Evolutionary conservation across 2,113 vertebrate species (phyloP).

Genomic region (Poeciliopsis turrubarensis): DNA sequence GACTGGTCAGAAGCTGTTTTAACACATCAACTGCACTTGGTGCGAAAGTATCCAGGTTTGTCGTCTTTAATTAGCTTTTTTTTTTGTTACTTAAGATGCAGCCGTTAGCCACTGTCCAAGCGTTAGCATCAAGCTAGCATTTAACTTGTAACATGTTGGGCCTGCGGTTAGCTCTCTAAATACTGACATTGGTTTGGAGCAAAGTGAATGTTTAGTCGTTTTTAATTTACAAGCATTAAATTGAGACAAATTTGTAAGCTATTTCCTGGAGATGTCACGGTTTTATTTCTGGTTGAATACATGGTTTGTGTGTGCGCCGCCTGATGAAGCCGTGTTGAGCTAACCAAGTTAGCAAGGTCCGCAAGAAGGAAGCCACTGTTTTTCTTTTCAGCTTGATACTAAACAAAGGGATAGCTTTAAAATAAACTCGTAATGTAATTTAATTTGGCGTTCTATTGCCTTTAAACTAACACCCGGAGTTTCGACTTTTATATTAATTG

Average conservation of each 20-base stretch:
- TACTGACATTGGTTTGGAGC: neutral
- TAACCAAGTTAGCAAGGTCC: neutral
- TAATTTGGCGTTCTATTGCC: too few species aligned
- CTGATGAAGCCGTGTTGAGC: slow-evolving; percentile 37
- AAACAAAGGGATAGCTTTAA: neutral
- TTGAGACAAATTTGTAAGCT: too few species aligned
- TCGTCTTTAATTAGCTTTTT: neutral
- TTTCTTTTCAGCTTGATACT: neutral
- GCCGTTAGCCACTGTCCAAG: slow-evolving; percentile 34
- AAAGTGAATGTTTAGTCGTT: neutral
- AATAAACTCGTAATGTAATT: neutral
- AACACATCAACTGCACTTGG: neutral
- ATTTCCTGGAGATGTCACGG: too few species aligned
- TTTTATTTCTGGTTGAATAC: neutral
- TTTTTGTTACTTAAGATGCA: neutral
- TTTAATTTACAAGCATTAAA: neutral
- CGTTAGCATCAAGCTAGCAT: slow-evolving; percentile 33
- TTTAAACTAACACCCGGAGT: too few species aligned
- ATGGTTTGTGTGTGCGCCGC: neutral
- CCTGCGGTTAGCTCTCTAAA: neutral
- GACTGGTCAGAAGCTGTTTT: neutral
- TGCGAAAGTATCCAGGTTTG: slow-evolving; percentile 41
- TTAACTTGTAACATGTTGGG: slow-evolving; percentile 21
- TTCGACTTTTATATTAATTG: too few species aligned
- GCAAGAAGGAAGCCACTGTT: neutral